Base-by-base conservation (phyloP, 1,140 invertebrate genomes). In the Adoxophyes honmai region DNA sequence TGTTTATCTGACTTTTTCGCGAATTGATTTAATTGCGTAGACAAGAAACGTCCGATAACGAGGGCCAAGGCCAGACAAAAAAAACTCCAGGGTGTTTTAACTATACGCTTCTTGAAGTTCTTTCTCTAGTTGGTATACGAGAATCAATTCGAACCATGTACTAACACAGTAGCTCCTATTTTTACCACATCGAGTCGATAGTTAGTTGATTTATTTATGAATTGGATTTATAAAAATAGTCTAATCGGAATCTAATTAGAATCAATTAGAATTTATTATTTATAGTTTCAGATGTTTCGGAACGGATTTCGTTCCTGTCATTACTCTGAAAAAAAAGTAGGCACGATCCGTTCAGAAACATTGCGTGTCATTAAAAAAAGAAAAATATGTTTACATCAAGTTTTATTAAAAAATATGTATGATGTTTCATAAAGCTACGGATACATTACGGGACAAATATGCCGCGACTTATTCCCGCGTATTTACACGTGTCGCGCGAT, bases 1-100 rank as follows among this genome's bases (percentile, higher is more conserved):
- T 80, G 71, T 85, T 79, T 80, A 82, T 75, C 60, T 71, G 62
- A 70, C 64, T 64, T 36, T 68, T 64, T 66, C 60, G 48, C 57
- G 38, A 53, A 70, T 71, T 69, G 48, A 39, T 39, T 59, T 37
- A 52, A 52, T 39, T 59, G 44, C 48, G 33, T 15, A 42, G 21
- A 52, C 52, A 39, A 38, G 18, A 48, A 52, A 59, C 35, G 57
- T 52, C 35, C 51, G 42, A 59, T 48, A 54, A 39, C 51, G 13
- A 34, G 51, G 28, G 51, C 51, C 57, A 58, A 58, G 57, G 57
- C 48, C 48, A 36, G n/a, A 34, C 21, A 28, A 44, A 56, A 56
- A 56, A 56, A 44, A 34, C 35, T 8, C 9, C 8, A 9, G 9
- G n/a, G 0, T 35, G 52, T 54, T 54, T 37, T 38, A 34, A 38